Evolutionary conservation across 2,113 vertebrate genomes (phyloP).

Genomic region (Hyaena hyaena): DNA sequence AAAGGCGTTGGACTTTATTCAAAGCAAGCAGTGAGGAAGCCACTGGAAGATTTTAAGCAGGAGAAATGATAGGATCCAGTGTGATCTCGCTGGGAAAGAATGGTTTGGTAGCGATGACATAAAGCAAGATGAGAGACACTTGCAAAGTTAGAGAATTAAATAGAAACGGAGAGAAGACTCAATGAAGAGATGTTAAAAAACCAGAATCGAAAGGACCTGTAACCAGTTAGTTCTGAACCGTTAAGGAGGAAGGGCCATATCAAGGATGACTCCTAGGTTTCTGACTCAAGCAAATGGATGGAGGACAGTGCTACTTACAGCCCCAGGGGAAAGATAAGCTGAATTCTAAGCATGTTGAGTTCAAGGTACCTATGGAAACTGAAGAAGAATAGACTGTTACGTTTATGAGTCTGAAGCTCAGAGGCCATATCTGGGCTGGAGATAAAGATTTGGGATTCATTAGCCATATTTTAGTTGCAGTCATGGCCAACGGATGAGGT

Average conservation of each 20-base stretch:
- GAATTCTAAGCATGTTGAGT: neutral
- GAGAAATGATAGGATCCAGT: neutral
- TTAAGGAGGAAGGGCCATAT: neutral
- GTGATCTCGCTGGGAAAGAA: neutral
- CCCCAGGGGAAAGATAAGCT: neutral
- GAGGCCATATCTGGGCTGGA: neutral
- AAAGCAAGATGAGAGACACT: neutral
- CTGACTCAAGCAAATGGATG: neutral
- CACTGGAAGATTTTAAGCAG: neutral
- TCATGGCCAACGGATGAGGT: neutral
- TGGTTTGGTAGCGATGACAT: neutral
- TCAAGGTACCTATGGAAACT: neutral
- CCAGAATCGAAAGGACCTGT: neutral
- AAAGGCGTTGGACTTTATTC: neutral
- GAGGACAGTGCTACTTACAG: neutral
- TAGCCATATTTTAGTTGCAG: neutral
- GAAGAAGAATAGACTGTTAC: neutral
- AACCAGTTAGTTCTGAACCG: neutral
- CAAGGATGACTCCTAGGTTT: neutral
- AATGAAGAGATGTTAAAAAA: neutral
- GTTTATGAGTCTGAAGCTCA: conserved; percentile 2
- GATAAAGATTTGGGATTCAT: neutral
- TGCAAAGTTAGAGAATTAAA: neutral
- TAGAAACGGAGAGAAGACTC: neutral
- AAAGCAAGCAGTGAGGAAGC: neutral